Percentiles rank a stretch among this genome's conserved stretches.
Conservation (phyloP, 2,113 vertebrate species). For the Marcusenius ussheri region DNA sequence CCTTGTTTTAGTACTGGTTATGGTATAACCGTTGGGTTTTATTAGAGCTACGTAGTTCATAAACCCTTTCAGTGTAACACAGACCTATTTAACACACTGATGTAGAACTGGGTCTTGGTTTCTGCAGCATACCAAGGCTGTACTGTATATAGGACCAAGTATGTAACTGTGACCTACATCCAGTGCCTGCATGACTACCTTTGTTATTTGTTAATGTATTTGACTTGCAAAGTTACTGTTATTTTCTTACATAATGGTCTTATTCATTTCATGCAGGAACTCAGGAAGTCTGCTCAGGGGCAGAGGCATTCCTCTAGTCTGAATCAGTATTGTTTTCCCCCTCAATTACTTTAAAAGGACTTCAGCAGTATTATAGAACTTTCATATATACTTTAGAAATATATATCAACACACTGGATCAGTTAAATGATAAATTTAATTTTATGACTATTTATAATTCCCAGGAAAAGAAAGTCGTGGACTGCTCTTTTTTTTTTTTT, state of each 20-base stretch:
- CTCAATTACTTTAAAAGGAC: background rate
- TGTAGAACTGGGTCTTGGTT: background rate
- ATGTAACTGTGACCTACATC: background rate
- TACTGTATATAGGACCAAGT: background rate
- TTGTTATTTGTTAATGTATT: background rate
- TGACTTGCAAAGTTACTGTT: background rate
- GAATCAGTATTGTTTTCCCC: background rate
- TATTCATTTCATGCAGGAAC: background rate
- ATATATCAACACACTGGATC: background rate
- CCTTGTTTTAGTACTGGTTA: background rate
- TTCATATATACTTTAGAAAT: background rate
- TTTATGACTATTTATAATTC: background rate
- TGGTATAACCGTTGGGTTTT: background rate
- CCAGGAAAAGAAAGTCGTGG: background rate
- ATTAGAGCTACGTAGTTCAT: background rate
- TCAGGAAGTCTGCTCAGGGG: background rate
- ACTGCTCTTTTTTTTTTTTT: background rate
- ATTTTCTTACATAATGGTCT: background rate
- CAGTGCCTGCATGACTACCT: background rate
- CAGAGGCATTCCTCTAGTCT: background rate
- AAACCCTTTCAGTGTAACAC: background rate
- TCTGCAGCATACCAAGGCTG: background rate
- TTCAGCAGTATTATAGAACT: background rate
- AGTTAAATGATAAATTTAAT: background rate
- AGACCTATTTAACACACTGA: background rate